Evolutionary conservation across 2,888 invertebrate genomes (phyloP), one percentile per base, ranked within the genome.

Genomic region (Choreutis nemorana): DNA sequence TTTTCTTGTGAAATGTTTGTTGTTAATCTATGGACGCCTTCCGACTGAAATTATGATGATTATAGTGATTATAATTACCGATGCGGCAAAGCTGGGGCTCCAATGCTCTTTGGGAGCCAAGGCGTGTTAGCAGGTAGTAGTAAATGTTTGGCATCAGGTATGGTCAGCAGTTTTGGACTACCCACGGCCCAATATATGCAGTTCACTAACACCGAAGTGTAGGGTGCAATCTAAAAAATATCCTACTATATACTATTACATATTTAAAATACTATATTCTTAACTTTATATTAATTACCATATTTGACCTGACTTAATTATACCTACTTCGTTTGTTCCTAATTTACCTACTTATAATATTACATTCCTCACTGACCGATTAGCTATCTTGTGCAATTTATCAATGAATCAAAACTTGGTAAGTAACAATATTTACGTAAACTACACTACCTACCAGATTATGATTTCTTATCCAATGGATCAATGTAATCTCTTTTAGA

Each of bases 131-230:
- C 89, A 0, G 96, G 93, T 26, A 91, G 81, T 11, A 99, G 78
- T 2, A 99, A 80, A 47, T 90, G 89, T 67, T 99, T 99, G 1
- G 99, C 98, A 62, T 99, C 99, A 0, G 99, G 98, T 42, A 99
- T 95, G 2, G 97, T 96, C 29, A 99, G 81, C 15, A 99, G 68
- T 56, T 97, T 94, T 0, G 99, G 99, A 40, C 97, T 93, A 49
- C 93, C 94, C 1, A 96, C 93, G 0, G 97, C 97, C 97, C 97
- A 99, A 70, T 98, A 99, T 49, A 99, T 99, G 14, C 99, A 95
- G 60, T 99, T 99, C 24, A 99, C 84, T 35, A 99, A 88, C 1
- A 97, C 94, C 0, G 97, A 96, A 0, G 97, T 96, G 61, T 96
- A 97, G 0, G 99, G 97, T 0, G 98, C 99, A 42, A 99, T 94